Base-by-base conservation (phyloP, 2,113 vertebrate genomes). In the Corapipo altera region DNA sequence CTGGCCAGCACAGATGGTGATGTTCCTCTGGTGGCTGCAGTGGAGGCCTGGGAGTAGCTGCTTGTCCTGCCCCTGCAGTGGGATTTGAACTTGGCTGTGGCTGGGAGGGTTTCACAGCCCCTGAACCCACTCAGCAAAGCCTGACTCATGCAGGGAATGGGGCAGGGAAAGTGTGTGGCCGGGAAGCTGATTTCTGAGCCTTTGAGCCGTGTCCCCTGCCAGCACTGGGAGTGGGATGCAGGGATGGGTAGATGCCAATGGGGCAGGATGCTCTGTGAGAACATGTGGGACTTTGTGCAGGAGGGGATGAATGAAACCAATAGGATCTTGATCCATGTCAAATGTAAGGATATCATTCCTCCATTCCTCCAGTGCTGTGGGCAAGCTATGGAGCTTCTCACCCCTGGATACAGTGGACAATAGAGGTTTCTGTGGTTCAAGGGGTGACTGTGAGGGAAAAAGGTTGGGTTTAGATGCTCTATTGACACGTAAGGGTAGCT, bases 281-380 rank as follows among this genome's bases (percentile, higher is more conserved):
- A 59, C 1, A 0, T 2, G 15, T 28, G 80, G 23, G 26, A 33
- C 52, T 46, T 43, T 3, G 1, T 26, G 69, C 32, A 62, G 54
- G 19, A 79, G 58, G 32, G 44, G 6, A 19, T 1, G 6, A 55
- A 15, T 10, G 61, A 17, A 73, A 18, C 35, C 1, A 0, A 3
- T 10, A 44, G 64, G 43, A n/a, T 51, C 74, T 27, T 15, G 12
- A 8, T 33, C 26, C 48, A 14, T 33, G 35, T 44, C 41, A 67
- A 28, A 43, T 13, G 15, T 32, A 19, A 78, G 43, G 44, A 75
- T 32, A 41, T 61, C 15, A 30, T 51, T 65, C 62, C 22, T 65
- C 20, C 28, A 15, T 19, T 27, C 41, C 11, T 67, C 28, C 78
- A 88, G 37, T n/a, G 8, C 55, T 6, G 5, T 21, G 61, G 43